Base-by-base conservation (phyloP, 2,113 vertebrate species). In the Morone chrysops region DNA sequence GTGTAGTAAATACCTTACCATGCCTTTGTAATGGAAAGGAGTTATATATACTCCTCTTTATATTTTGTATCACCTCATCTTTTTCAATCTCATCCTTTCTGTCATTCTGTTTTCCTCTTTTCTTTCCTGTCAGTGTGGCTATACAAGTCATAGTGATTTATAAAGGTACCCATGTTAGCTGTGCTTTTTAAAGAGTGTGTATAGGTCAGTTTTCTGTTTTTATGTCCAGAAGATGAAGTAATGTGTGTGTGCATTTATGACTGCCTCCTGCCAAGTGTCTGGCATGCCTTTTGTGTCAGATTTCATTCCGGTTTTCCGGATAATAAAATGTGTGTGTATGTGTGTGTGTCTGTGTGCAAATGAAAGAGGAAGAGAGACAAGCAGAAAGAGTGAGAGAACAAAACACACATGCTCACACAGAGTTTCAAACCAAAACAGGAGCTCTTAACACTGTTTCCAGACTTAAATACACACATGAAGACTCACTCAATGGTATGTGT, bases 221-320 rank as follows among this genome's bases (percentile, higher is more conserved):
- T 72, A 70, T 65, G 43, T 60, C 38, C n/a, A 16, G 65, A 67
- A 78, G 69, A 70, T 75, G 17, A 82, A 68, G 75, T 45, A 5
- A 63, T 60, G 38, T 18, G 36, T 31, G 17, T 67, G 54, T 4
- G 17, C 14, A 22, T 87, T 79, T 85, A 48, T 20, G 12, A 57
- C 25, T n/a, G 50, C 31, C 53, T 59, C 12, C 71, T 81, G 82
- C 75, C 68, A 79, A 68, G 74, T 56, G 65, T 25, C 65, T 57
- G 47, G 25, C 80, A 53, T 69, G 75, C 69, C 54, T 77, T 59
- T 36, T 61, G 85, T 82, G 57, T 90, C 82, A 75, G 53, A 66
- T 88, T 75, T 77, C 83, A 80, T 76, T 59, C 22, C 48, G 66
- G 43, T 69, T 75, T 75, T 63, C 76, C 36, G 1, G 25, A 48